Evolutionary conservation across 2,797 vertebrate species (phyloP), one percentile per base, ranked within the genome.

Genomic region (Poecilia picta): DNA sequence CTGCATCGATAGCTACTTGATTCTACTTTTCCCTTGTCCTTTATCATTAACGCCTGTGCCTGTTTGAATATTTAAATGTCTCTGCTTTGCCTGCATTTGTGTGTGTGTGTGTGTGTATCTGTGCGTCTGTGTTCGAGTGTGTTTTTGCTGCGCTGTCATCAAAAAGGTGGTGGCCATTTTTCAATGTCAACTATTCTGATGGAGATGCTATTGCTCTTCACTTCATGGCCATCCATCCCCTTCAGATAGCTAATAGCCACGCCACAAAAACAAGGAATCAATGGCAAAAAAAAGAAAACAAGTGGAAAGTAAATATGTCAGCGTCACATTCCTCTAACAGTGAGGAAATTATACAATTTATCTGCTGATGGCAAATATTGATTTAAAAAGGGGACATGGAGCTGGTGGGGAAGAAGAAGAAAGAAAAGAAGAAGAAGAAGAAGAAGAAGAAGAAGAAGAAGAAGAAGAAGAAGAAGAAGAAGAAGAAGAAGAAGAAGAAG

Each of bases 41-140:
- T 95, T 95, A 95, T 96, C 95, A 96, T 96, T 96, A 96, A 91
- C 74, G 85, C 90, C 86, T 75, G 76, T 83, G 82, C 76, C 85
- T 89, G 95, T 96, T 95, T 95, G 94, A 96, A 96, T 96, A 96
- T 96, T 96, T 95, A 95, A 96, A 96, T 95, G 92, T 88, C 87
- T 91, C 79, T 83, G 82, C 88, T 88, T 80, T 82, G 83, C 77
- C 71, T 89, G 43, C 82, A 72, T 76, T 82, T 75, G 70, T 74
- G 72, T 79, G 62, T 57, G 78, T 85, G 76, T 75, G 45, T 82
- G 53, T 79, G 43, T 75, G 49, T 59, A 78, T 87, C 74, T 77
- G 46, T 81, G 66, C 47, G 79, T 87, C 73, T 77, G 43, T 82
- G 75, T 76, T 83, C 76, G 75, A 55, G 78, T 88, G 76, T 77